Evolutionary conservation across 2,113 vertebrate genomes (phyloP).

Genomic region (Heterocephalus glaber): DNA sequence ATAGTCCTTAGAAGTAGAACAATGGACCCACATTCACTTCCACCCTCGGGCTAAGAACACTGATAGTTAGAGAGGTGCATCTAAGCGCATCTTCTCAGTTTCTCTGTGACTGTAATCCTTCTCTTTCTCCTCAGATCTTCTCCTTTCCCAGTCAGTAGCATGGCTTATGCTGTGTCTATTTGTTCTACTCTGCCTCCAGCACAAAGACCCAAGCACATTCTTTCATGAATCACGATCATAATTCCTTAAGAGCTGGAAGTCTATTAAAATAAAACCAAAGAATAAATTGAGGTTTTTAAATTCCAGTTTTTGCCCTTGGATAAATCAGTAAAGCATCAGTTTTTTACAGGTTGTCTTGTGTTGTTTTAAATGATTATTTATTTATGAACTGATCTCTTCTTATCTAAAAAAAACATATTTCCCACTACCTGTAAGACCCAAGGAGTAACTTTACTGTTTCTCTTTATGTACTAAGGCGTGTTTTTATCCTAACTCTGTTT

Average conservation of each 20-base stretch:
- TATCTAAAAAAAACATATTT: not conserved
- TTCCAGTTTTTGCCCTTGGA: not conserved
- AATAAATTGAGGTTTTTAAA: not conserved
- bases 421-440: not conserved
- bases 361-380: slow-evolving; percentile 37
- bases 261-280: slow-evolving; percentile 46
- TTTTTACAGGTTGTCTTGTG: not conserved
- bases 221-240: slow-evolving; percentile 30
- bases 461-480: not conserved
- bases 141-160: not conserved
- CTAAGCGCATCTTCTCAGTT: not conserved
- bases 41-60: not conserved
- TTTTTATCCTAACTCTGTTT: not conserved
- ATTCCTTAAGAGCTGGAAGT: not conserved
- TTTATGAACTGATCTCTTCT: not conserved
- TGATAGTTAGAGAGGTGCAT: not conserved
- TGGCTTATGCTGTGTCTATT: not conserved
- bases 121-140: not conserved
- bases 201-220: not conserved
- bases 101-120: not conserved
- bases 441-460: not conserved
- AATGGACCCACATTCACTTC: not conserved
- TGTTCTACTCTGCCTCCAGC: not conserved
- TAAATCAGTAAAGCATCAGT: not conserved
- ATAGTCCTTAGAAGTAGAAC: not conserved